A percentile compares a stretch with the other conserved stretches of the same genome.
phyloP scores from a whole-genome alignment of 2,797 vertebrate genomes.

The Enteromius afrohamiltoni region DNA sequence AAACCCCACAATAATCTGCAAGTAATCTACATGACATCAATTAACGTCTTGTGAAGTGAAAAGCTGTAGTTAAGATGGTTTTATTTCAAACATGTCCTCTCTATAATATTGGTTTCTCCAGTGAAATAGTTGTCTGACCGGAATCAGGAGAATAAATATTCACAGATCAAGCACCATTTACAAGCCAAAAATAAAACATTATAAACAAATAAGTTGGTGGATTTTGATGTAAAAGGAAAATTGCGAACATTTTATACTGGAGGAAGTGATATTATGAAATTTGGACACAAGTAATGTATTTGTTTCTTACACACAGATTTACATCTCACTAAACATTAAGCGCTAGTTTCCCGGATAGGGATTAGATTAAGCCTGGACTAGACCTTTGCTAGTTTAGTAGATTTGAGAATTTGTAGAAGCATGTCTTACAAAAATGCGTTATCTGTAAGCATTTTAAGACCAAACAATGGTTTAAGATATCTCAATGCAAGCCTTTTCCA shows the following conservation, averaged over 20 bases:
- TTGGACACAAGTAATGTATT: neutral
- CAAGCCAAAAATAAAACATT: too few species aligned
- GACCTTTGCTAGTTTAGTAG: too few species aligned
- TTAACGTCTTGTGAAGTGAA: neutral
- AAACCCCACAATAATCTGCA: neutral
- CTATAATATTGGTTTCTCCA: neutral
- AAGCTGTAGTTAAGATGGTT: neutral
- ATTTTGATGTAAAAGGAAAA: too few species aligned
- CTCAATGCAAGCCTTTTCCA: too few species aligned
- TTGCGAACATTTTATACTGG: neutral
- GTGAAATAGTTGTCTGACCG: neutral
- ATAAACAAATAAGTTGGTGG: too few species aligned
- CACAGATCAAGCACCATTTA: neutral
- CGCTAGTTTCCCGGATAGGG: too few species aligned
- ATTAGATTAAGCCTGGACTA: too few species aligned
- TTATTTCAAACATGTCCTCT: neutral
- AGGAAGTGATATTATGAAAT: neutral
- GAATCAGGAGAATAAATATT: neutral
- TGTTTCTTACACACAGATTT: neutral
- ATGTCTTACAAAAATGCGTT: too few species aligned
- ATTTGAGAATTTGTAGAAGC: too few species aligned
- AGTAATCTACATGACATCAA: neutral
- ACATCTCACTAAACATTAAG: neutral
- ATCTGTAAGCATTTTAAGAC: too few species aligned
- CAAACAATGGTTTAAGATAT: too few species aligned